Conservation (phyloP, 2,797 vertebrate genomes). For the Clarias fuscus region DNA sequence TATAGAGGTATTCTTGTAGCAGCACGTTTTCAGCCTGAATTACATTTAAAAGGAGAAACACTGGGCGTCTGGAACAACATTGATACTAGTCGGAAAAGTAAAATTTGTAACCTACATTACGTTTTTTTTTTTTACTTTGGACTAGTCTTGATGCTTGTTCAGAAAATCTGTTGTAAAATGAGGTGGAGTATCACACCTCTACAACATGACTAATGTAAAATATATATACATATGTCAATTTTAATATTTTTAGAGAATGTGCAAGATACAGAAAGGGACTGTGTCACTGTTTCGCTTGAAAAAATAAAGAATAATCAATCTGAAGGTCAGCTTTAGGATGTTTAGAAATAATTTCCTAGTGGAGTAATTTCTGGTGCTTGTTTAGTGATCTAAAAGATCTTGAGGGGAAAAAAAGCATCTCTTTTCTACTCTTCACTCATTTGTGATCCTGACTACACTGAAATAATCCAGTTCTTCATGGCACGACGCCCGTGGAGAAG, state of each 20-base stretch:
- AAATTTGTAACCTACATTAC: too few species aligned
- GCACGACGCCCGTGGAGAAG: neutral
- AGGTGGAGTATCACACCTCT: neutral
- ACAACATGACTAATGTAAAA: neutral
- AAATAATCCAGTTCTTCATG: neutral
- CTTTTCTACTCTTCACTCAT: neutral
- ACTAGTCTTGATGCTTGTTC: neutral
- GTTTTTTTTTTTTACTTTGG: neutral
- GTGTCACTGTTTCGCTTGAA: neutral
- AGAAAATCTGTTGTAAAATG: neutral
- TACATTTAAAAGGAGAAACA: neutral
- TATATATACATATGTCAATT: too few species aligned
- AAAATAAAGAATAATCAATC: neutral
- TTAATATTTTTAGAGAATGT: neutral
- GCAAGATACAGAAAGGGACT: neutral
- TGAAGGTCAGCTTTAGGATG: neutral
- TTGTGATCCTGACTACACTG: neutral
- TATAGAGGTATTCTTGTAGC: neutral
- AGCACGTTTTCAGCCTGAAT: neutral
- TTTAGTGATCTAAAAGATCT: neutral
- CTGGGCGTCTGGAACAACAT: neutral
- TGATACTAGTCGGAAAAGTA: neutral
- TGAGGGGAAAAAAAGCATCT: neutral
- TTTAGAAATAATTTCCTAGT: neutral
- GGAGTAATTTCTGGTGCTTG: neutral